Evolutionary conservation across 2,113 vertebrate genomes (phyloP).

Genomic region (Nestor notabilis): DNA sequence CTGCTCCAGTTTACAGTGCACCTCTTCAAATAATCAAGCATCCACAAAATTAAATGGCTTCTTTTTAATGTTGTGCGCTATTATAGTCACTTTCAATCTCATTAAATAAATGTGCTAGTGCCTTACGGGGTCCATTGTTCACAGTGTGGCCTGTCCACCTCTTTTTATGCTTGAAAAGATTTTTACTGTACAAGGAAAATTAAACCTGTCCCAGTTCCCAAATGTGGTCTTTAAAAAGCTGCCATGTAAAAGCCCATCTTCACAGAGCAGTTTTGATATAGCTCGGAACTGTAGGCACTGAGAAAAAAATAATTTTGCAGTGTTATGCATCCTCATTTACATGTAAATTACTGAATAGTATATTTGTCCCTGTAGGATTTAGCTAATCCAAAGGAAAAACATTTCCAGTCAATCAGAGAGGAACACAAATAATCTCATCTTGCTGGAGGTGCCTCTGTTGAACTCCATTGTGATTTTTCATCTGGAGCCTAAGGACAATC

Average conservation of each 20-base stretch:
- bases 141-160: not conserved
- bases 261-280: not conserved
- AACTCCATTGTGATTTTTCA: not conserved
- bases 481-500: not conserved
- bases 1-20: not conserved
- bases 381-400: constrained; percentile 2
- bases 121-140: not conserved
- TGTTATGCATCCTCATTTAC: constrained; percentile 29
- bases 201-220: not conserved
- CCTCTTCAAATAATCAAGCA: not conserved
- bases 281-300: not conserved
- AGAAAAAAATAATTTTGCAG: not conserved
- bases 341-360: constrained; percentile 16
- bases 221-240: not conserved
- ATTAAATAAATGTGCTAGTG: not conserved
- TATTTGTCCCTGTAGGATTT: constrained; percentile 20
- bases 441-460: not conserved
- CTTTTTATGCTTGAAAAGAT: constrained; percentile 16
- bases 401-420: not conserved
- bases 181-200: not conserved
- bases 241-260: not conserved
- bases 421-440: not conserved
- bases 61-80: not conserved
- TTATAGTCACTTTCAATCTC: not conserved
- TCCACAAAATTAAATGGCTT: not conserved